Percentiles rank a stretch among this genome's conserved stretches.
These are phyloP conservation scores for Rattus norvegicus DNA, from an alignment of 2,113 vertebrate species.

Conservation along the genomic window GRCr8 NC_086023.1:128862001-128862500, in stretches of 20 bases:
- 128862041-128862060: background rate
- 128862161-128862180: background rate
- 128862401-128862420: constrained; percentile 3
- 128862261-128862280: background rate
- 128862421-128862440: constrained; percentile 31
- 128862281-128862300: background rate
- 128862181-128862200: background rate
- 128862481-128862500: background rate
- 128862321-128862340: background rate
- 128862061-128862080: background rate
- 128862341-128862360: background rate
- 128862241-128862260: background rate
- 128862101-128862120: background rate
- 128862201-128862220: constrained; percentile 21
- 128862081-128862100: background rate
- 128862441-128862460: background rate
- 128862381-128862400: background rate
- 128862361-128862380: background rate
- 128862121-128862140: constrained; percentile 9
- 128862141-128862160: constrained; percentile 11
- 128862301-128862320: background rate
- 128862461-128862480: background rate
- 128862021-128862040: background rate
- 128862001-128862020: background rate
- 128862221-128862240: background rate